Percentiles rank a stretch among this genome's conserved stretches.
Conservation (phyloP, 2,113 vertebrate species). For the Genyomyrus donnyi region DNA sequence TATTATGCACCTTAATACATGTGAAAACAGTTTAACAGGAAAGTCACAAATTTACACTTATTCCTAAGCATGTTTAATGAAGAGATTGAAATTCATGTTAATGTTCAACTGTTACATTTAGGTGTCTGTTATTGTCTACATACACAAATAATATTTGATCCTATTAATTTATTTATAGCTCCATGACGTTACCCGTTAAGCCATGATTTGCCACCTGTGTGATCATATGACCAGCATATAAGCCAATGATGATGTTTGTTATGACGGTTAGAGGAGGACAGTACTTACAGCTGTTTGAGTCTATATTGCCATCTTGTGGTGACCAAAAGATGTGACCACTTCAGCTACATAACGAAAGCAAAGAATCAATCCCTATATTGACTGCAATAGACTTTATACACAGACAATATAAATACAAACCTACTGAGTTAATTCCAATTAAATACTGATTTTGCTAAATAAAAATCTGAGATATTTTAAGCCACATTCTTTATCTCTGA, state of each 20-base stretch:
- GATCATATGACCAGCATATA: not conserved
- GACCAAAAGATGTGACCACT: not conserved
- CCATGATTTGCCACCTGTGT: not conserved
- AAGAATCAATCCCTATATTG: not conserved
- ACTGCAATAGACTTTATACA: not conserved
- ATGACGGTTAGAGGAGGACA: not conserved
- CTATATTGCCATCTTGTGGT: conserved; percentile 37
- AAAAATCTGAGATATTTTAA: not conserved
- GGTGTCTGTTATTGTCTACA: not conserved
- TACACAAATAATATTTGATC: not conserved
- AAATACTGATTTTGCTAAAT: not conserved
- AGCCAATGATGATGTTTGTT: conserved; percentile 3
- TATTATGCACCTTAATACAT: not conserved
- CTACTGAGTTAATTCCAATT: not conserved
- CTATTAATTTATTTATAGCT: conserved; percentile 8
- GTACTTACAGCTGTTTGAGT: not conserved
- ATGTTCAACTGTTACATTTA: not conserved
- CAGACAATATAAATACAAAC: not conserved
- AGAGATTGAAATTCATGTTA: not conserved
- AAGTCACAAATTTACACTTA: not conserved
- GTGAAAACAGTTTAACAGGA: not conserved
- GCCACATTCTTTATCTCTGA: not conserved
- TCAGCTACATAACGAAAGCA: not conserved
- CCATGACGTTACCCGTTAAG: not conserved
- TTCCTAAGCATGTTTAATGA: not conserved